Conservation (phyloP, 2,888 invertebrate species). For the Catotricha subobsoleta region DNA sequence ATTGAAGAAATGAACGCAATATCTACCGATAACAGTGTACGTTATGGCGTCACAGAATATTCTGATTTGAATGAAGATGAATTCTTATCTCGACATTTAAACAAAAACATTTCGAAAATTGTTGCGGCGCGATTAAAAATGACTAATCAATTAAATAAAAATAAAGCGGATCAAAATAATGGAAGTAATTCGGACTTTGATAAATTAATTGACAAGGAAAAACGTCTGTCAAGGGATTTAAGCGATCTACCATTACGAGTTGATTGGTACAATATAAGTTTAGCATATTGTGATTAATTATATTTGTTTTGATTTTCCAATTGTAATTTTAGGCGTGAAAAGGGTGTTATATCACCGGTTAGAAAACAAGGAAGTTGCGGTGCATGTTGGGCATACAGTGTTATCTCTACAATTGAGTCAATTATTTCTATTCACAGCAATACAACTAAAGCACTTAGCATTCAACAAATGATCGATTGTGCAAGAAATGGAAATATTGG, state of each 20-base stretch:
- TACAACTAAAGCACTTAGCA: conserved; percentile 47
- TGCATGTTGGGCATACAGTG: conserved; percentile 76
- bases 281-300: not conserved
- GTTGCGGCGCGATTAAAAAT: not conserved
- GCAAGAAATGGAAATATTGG: conserved; percentile 52
- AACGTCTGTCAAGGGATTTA: conserved; percentile 12
- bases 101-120: conserved; percentile 17
- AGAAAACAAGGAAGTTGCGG: conserved; percentile 60
- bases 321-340: conserved; percentile 30
- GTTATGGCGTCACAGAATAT: conserved; percentile 40
- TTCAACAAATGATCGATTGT: conserved; percentile 60
- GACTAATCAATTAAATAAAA: not conserved
- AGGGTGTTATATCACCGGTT: conserved; percentile 46
- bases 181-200: not conserved
- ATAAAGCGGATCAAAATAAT: not conserved
- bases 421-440: conserved; percentile 58
- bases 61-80: conserved; percentile 44
- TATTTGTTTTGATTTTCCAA: not conserved
- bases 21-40: not conserved
- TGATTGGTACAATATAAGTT: conserved; percentile 38
- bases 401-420: conserved; percentile 54
- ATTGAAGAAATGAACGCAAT: not conserved
- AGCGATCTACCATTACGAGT: conserved; percentile 30
- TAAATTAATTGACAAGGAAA: conserved; percentile 10
- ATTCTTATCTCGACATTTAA: conserved; percentile 33